Evolutionary conservation across 2,888 invertebrate species (phyloP).

Genomic region (Thera obeliscata): DNA sequence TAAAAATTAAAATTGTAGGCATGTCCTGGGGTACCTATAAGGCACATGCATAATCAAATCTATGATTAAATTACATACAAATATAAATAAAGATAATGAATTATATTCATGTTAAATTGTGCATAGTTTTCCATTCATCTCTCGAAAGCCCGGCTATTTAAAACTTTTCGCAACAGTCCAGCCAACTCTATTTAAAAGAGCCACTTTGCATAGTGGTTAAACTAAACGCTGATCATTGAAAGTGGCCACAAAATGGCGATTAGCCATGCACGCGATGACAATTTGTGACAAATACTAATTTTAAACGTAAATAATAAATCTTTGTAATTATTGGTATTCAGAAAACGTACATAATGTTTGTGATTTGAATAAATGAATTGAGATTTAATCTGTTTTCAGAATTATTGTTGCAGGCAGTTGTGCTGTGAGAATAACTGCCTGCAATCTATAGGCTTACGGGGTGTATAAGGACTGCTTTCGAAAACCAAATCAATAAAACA

Average conservation of each 20-base stretch:
- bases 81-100: too few relatives aligned
- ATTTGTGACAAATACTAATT: conserved; percentile 26
- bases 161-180: not conserved
- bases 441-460: too few relatives aligned
- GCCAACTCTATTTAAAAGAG: conserved; percentile 5
- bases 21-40: too few relatives aligned
- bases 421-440: too few relatives aligned
- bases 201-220: conserved; percentile 29
- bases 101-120: too few relatives aligned
- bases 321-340: conserved; percentile 19
- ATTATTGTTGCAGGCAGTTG: not conserved
- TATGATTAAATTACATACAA: too few relatives aligned
- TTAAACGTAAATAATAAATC: conserved; percentile 12
- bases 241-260: conserved; percentile 33
- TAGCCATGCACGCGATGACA: conserved; percentile 34
- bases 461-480: too few relatives aligned
- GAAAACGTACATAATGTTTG: conserved; percentile 5
- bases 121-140: too few relatives aligned
- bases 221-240: conserved; percentile 35
- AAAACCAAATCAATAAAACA: too few relatives aligned
- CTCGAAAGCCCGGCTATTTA: conserved; percentile 5
- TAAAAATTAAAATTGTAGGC: too few relatives aligned
- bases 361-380: conserved; percentile 7
- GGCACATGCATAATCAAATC: too few relatives aligned
- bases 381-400: not conserved